A percentile compares a stretch with the other conserved stretches of the same genome.
These are phyloP conservation scores for Halcyon malimbica DNA, from an alignment of 2,113 vertebrate species.

Conservation along the genomic window DNA sequence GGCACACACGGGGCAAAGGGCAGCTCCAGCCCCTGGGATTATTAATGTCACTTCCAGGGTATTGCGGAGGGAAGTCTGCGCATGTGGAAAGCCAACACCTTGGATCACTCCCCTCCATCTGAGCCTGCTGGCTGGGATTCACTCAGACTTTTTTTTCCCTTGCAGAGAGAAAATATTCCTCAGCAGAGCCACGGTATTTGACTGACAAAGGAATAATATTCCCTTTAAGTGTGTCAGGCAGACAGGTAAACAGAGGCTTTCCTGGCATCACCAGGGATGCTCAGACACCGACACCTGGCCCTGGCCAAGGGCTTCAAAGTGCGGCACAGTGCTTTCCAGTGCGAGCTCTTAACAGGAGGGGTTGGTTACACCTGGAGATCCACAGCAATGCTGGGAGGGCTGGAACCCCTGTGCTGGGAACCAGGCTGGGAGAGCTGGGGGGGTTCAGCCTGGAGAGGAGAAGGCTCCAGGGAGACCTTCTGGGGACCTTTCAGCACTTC, in stretches of 20 bases:
- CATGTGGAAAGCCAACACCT: not conserved
- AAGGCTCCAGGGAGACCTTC: not conserved
- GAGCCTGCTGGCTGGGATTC: conserved; percentile 35
- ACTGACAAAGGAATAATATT: conserved; percentile 53
- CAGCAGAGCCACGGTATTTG: conserved; percentile 53
- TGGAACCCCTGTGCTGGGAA: not conserved
- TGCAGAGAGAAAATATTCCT: conserved; percentile 68
- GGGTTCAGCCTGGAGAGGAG: not conserved
- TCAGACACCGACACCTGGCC: not conserved
- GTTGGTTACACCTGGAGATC: not conserved
- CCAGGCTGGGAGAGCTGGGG: not conserved
- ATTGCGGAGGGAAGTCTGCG: not conserved
- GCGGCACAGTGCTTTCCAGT: not conserved
- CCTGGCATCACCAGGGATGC: not conserved
- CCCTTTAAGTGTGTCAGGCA: conserved; percentile 31
- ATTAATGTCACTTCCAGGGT: not conserved
- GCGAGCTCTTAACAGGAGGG: not conserved
- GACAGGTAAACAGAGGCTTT: conserved; percentile 52
- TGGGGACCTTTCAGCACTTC: not conserved
- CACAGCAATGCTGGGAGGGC: not conserved
- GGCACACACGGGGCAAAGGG: not conserved
- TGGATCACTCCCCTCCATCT: not conserved
- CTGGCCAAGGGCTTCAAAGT: not conserved
- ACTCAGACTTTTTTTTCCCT: conserved; percentile 16
- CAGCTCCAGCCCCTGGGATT: not conserved